Evolutionary conservation across 2,113 vertebrate species (phyloP), one percentile per base, ranked within the genome.

Genomic region (Saguinus imperator): DNA sequence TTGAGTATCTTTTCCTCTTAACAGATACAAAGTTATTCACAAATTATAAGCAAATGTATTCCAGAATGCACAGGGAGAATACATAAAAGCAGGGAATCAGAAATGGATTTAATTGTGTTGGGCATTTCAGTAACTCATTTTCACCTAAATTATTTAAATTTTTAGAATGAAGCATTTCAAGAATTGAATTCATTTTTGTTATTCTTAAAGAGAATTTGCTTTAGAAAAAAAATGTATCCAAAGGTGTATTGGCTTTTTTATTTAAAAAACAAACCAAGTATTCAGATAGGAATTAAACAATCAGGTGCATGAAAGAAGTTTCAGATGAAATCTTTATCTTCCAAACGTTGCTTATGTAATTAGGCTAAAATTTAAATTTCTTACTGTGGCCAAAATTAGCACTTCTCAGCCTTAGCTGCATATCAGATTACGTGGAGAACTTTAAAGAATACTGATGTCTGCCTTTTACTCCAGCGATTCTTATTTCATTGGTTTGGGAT

Each of bases 71-170:
- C 10, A 82, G 29, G 48, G 80, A 79, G 18, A 68, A 6, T 55
- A 14, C 8, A 58, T 81, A 52, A 93, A 91, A 70, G 1, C 50
- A 68, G 0, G 45, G 20, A 85, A 66, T 84, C 10, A 43, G 32
- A 45, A 90, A 64, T 50, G 43, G 9, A 11, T 68, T 32, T 90
- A 75, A 86, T 29, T 57, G 57, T 2, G 25, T 57, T 55, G 5
- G 25, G 1, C 20, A 64, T 86, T 94, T 94, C 29, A 95, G 45
- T 45, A 92, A 87, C 37, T 14, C n/a, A 66, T 95, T 82, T 81
- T 94, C 48, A 85, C 7, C 17, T 79, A 82, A 95, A 95, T 68
- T 86, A 68, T 40, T 88, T 93, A 14, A 79, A 68, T 79, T 95
- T 88, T 76, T 86, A 85, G 48, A 81, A 5, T 21, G 25, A 90